Base-by-base conservation (phyloP, 2,888 invertebrate genomes). In the Laspeyria flexula region DNA sequence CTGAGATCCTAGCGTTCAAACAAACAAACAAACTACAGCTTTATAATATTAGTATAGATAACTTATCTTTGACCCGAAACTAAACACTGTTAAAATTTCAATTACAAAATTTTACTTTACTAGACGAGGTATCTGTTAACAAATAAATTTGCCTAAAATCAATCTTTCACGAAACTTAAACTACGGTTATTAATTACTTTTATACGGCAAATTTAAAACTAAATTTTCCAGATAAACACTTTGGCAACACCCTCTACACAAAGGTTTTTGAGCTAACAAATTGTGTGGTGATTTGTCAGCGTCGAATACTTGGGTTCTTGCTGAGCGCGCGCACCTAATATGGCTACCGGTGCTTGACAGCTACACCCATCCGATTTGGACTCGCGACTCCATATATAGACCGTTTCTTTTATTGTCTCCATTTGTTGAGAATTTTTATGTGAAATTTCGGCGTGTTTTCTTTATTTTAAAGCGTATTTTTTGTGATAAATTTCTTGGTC, bases 201-300 rank as follows among this genome's bases (percentile, higher is more conserved):
- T n/a, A n/a, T n/a, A n/a, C n/a, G n/a, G n/a, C n/a, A n/a, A n/a
- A n/a, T n/a, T n/a, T n/a, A n/a, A n/a, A n/a, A n/a, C n/a, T n/a
- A n/a, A n/a, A n/a, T n/a, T n/a, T n/a, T n/a, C n/a, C n/a, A n/a
- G n/a, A n/a, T n/a, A n/a, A n/a, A n/a, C n/a, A n/a, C n/a, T n/a
- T n/a, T n/a, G n/a, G n/a, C 56, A 69, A 60, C 77, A 74, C 60
- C 77, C 77, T 73, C 65, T 77, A 75, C 47, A 35, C 45, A 64
- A 60, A 55, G 48, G 56, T 64, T 75, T 76, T 72, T 73, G 64
- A 69, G 69, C 67, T 83, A 86, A 88, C 88, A 90, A 89, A 91
- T 90, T 85, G 86, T 79, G 78, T 71, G 75, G 88, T 84, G 86
- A 91, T 91, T 91, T 91, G 91, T 92, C 91, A 88, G 85, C 69